phyloP scores from a whole-genome alignment of 2,888 invertebrate genomes.

The Pristionchus maxplancki region DNA sequence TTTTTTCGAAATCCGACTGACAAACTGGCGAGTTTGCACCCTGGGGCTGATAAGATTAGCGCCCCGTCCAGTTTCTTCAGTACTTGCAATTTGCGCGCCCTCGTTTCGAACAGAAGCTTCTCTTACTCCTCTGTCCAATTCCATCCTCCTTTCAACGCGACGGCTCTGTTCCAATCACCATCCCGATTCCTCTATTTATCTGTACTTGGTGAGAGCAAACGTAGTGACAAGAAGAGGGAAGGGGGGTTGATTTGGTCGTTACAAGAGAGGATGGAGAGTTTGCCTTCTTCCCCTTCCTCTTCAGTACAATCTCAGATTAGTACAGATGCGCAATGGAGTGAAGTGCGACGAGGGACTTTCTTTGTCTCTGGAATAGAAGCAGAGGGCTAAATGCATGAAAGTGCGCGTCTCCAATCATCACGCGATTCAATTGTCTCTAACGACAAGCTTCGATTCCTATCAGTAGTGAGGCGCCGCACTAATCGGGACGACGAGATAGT shows the following conservation, averaged over 20 bases:
- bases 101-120: background rate
- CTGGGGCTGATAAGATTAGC: conserved; percentile 18
- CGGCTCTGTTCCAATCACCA: background rate
- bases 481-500: background rate
- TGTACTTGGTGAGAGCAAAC: conserved; percentile 50
- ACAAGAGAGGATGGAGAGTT: conserved; percentile 4
- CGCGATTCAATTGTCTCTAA: conserved; percentile 14
- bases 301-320: conserved; percentile 35
- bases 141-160: no score
- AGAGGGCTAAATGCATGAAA: background rate
- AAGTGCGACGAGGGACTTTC: background rate
- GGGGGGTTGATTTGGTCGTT: conserved; percentile 49
- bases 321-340: background rate
- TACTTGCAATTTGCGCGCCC: background rate
- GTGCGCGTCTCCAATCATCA: background rate
- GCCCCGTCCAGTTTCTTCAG: background rate
- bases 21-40: conserved; percentile 17
- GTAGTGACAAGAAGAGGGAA: conserved; percentile 49
- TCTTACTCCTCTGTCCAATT: background rate
- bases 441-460: conserved; percentile 10
- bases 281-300: conserved; percentile 30
- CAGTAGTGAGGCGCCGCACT: background rate
- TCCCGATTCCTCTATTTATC: background rate
- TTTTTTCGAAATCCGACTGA: background rate
- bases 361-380: background rate